Evolutionary conservation across 1,140 invertebrate genomes (phyloP), one percentile per base, ranked within the genome.

Genomic region (Euura saliciscinereae): DNA sequence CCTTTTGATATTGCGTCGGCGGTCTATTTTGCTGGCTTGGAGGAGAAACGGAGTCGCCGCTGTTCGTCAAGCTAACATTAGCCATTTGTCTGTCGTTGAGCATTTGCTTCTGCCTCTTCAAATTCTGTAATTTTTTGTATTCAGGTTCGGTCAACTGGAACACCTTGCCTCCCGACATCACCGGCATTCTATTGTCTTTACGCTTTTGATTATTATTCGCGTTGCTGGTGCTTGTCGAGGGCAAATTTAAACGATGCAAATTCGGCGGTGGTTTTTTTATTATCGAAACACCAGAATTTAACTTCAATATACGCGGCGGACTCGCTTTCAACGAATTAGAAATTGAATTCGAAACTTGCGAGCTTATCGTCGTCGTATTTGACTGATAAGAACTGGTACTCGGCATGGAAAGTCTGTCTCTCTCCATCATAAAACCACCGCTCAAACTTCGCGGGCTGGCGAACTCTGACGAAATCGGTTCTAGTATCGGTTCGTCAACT

Each of bases 201-300:
- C 82, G 78, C 66, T 81, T 84, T 46, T 11, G 43, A 1, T 73
- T 77, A 28, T 28, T 28, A 51, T 78, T 81, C 2, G 75, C 42
- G 66, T 43, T 45, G 67, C 42, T 59, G 28, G 69, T 51, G n/a
- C 78, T 78, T 44, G 72, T 78, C 7, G 78, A 80, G 6, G 79
- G 74, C 66, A 83, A 68, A 67, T 73, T 81, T 1, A 86, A 74
- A 71, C 86, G 75, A 72, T 87, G 86, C 45, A 87, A 68, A 71
- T 77, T 87, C 2, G 85, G 83, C 0, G 86, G 85, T 51, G 85
- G 86, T 72, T 88, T 88, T 64, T 87, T 88, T 42, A 86, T 88
- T 3, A 87, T 84, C 7, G 86, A 88, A 0, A 88, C 84, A 0
- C 85, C 85, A 0, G 84, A 73, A 44, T 82, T 87, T 1, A 87